Evolutionary conservation across 92 coral and sea anemone genomes (phyloP).

Genomic region (Pocillopora meandrina): DNA sequence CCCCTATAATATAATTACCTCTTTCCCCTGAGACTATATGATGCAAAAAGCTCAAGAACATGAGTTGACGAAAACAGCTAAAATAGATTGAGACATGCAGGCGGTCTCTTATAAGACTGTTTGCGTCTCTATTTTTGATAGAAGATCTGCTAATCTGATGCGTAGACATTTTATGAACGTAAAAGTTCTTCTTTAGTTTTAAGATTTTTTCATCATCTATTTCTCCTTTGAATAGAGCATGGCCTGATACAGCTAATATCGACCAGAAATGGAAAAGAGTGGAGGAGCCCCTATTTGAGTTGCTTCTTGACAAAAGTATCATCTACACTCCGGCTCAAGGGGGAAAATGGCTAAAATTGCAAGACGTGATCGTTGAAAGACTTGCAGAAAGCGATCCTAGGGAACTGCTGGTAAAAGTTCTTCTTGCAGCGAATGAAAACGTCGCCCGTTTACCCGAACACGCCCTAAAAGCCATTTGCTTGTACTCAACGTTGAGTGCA

Average conservation of each 20-base stretch:
- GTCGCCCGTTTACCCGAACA: conserved; percentile 58
- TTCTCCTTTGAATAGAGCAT: conserved; percentile 34
- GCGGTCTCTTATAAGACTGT: not conserved
- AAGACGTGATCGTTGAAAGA: conserved; percentile 43
- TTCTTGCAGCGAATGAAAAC: conserved; percentile 24
- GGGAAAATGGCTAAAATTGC: conserved; percentile 65
- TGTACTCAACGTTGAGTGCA: not conserved
- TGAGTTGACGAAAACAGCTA: too few relatives aligned
- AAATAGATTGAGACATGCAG: too few relatives aligned
- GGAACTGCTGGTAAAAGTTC: conserved; percentile 15
- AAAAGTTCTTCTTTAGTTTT: not conserved
- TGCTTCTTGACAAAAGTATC: conserved; percentile 28
- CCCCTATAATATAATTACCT: not conserved
- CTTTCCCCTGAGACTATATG: not conserved
- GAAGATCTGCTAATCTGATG: too few relatives aligned
- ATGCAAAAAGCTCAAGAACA: not conserved
- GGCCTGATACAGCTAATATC: conserved; percentile 59
- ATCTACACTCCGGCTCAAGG: conserved; percentile 53
- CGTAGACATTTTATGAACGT: not conserved
- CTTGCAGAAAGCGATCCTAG: not conserved
- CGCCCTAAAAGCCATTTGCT: conserved; percentile 40
- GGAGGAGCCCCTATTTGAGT: conserved; percentile 38
- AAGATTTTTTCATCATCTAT: not conserved
- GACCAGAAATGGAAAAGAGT: conserved; percentile 44
- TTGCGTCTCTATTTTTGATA: too few relatives aligned